Evolutionary conservation across 2,888 invertebrate genomes (phyloP).

Genomic region (Drosophila mercatorum): DNA sequence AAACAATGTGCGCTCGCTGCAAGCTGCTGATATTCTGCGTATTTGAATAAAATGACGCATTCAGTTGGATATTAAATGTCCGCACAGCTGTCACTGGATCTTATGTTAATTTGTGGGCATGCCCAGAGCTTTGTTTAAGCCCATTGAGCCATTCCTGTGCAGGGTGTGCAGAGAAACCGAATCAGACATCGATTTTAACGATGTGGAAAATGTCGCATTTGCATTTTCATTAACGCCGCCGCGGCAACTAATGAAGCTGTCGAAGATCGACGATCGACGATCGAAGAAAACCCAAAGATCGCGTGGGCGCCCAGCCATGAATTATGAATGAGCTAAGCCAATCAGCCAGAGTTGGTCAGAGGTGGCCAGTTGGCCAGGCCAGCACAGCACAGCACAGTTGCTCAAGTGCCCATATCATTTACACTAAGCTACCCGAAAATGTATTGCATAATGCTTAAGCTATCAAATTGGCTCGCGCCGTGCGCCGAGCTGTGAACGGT

Average conservation of each 20-base stretch:
- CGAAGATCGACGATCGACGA: background rate
- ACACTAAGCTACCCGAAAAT: conserved; percentile 16
- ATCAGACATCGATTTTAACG: conserved; percentile 30
- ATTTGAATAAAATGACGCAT: conserved; percentile 7
- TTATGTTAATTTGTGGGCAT: conserved; percentile 28
- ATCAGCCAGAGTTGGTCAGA: conserved; percentile 16
- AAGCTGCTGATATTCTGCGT: conserved; percentile 7
- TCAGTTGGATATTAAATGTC: background rate
- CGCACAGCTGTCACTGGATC: conserved; percentile 16
- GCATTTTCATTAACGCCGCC: conserved; percentile 40
- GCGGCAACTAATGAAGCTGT: conserved; percentile 56
- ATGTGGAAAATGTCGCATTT: conserved; percentile 62
- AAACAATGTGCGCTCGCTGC: background rate
- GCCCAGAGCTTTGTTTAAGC: conserved; percentile 7
- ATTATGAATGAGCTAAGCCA: conserved; percentile 38
- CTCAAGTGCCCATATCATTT: conserved; percentile 16
- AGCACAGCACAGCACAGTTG: background rate
- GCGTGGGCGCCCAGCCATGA: conserved; percentile 33
- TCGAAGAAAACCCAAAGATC: conserved; percentile 8
- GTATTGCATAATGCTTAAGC: conserved; percentile 36
- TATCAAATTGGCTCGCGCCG: conserved; percentile 13
- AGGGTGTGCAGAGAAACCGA: conserved; percentile 26
- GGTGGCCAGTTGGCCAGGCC: background rate
- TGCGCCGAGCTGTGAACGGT: conserved; percentile 8
- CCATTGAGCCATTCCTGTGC: conserved; percentile 11